Base-by-base conservation (phyloP, 2,797 vertebrate genomes). In the Botia kubotai region DNA sequence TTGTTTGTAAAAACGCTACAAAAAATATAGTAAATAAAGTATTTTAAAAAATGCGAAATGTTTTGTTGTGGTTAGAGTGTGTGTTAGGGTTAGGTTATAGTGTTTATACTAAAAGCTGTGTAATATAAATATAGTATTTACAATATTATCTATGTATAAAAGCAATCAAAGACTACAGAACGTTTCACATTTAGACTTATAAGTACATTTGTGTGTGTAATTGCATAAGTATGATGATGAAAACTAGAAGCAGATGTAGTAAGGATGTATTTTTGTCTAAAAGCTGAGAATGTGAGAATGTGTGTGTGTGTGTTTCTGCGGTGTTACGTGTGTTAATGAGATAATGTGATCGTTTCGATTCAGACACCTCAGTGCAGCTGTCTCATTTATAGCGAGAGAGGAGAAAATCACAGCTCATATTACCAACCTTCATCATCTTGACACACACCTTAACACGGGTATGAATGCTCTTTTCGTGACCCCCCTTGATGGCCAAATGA, bases 391-490 rank as follows among this genome's bases (percentile, higher is more conserved):
- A 48, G 23, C 65, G 26, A 50, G 62, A 50, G 77, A 50, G 26
- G 71, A 87, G 82, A 86, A 90, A 90, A 88, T 91, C 85, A 91
- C 90, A 88, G 88, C 89, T 91, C 86, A 82, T 86, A 83, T 90
- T 88, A 74, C n/a, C 79, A 85, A 88, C 80, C 53, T 91, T 91
- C 90, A 46, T 46, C 43, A 88, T 92, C 91, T 90, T 81, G 90
- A 86, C 88, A 88, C 52, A 78, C 73, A 53, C 39, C 77, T 74
- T 86, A 89, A 90, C 91, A 89, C 84, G 58, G 33, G 73, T 87
- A 91, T 90, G 76, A 87, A 92, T 91, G 88, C 85, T 84, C 89
- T 90, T 86, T 85, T 90, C 83, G 83, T 87, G 90, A 91, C 90
- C 87, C n/a, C 91, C 85, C 88, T 83, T 78, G 84, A 86, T 83